Base-by-base conservation (phyloP, 2,888 invertebrate species). In the Stenolophus ochropezus region DNA sequence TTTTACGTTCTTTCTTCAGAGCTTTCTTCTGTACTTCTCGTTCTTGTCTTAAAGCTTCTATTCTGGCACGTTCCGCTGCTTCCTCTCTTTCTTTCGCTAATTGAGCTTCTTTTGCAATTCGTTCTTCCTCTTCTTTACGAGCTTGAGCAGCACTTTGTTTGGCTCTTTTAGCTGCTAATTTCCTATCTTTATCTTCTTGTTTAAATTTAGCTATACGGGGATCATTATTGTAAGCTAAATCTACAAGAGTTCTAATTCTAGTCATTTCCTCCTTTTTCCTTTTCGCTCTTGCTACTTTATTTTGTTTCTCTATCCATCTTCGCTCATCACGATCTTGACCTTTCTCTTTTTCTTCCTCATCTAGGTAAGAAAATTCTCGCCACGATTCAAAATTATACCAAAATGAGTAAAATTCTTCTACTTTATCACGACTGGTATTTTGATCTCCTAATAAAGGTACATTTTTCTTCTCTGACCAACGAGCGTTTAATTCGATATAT, bases 351-450 rank as follows among this genome's bases (percentile, higher is more conserved):
- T 99, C 99, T 88, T 99, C 99, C 90, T 99, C 98, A 88, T 99
- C 99, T 85, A 98, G 91, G 88, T 99, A 99, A 1, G 99, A 99
- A 90, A 96, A 99, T 88, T 99, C 99, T 83, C 99, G 92, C 99
- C 99, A 99, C 0, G 99, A 98, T 85, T 98, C 97, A 90, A 99
- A 99, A 86, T 97, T 95, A 89, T 96, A 98, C 99, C 99, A 99
- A 89, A 98, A 99, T 14, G 95, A 94, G 88, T 99, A 99, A 90
- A 99, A 99, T 65, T 91, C 90, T 87, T 99, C 97, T 0, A 99
- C 98, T 86, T 96, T 94, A 84, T 95, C 94, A 77, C 97, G 92
- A 0, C 94, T 90, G 77, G 96, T 94, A 82, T 94, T 91, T n/a
- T 93, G 92, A 87, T 94, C 93, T 11, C 94, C 92, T 69, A 99